phyloP scores from a whole-genome alignment of 1,140 invertebrate species.

The Asbolus verrucosus region DNA sequence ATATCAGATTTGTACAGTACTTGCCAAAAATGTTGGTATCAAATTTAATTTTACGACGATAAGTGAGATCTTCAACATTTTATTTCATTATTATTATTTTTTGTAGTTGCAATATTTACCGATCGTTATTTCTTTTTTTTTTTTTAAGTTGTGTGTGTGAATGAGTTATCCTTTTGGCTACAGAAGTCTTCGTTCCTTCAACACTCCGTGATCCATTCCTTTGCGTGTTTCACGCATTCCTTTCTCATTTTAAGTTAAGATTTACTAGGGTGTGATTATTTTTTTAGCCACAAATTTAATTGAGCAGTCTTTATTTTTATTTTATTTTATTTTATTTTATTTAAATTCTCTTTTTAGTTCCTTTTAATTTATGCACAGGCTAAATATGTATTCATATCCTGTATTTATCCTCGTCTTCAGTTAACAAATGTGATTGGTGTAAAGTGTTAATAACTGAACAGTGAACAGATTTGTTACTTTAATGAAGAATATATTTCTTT shows the following conservation, averaged over 20 bases:
- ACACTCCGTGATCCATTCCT: slow-evolving; percentile 62
- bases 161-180: slow-evolving; percentile 56
- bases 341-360: not conserved
- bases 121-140: slow-evolving; percentile 31
- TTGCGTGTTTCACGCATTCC: slow-evolving; percentile 54
- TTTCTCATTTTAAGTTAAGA: slow-evolving; percentile 46
- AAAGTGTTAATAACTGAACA: slow-evolving; percentile 37
- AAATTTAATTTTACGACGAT: slow-evolving; percentile 43
- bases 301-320: not conserved
- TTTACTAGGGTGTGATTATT: slow-evolving; percentile 33
- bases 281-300: slow-evolving; percentile 9
- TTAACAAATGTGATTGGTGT: slow-evolving; percentile 45
- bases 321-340: slow-evolving; percentile 11
- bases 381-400: slow-evolving; percentile 29
- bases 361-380: slow-evolving; percentile 30
- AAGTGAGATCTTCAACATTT: slow-evolving; percentile 40
- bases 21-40: slow-evolving; percentile 43
- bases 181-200: slow-evolving; percentile 62
- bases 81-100: slow-evolving; percentile 38
- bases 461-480: slow-evolving; percentile 28
- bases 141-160: slow-evolving; percentile 42
- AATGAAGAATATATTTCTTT: slow-evolving; percentile 35
- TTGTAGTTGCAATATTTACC: slow-evolving; percentile 40
- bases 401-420: slow-evolving; percentile 34
- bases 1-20: slow-evolving; percentile 40